Evolutionary conservation across 2,888 invertebrate species (phyloP), one percentile per base, ranked within the genome.

Genomic region (Nebria brevicollis): DNA sequence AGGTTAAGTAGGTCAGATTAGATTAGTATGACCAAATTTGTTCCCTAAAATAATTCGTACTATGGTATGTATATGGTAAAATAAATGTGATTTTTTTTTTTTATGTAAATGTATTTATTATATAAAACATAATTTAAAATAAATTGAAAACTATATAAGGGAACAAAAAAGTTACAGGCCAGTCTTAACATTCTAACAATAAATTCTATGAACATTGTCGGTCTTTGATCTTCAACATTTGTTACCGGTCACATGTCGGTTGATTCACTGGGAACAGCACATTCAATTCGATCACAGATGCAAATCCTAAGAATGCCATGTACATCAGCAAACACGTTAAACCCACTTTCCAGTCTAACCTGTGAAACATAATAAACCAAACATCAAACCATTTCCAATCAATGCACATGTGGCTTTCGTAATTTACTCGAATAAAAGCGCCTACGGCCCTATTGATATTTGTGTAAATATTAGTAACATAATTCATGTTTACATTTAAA

Each of bases 221-320:
- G 68, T 68, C 26, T 11, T 68, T 68, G 6, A 68, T 7, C 68
- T 7, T 8, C 68, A 13, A 7, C n/a, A 3, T 73, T 41, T 73
- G 43, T 80, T 72, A 80, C 75, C 80, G 75, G 65, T 80, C 80
- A 86, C 95, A 96, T 10, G 93, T 91, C 0, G 95, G 95, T 75
- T 93, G 88, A 89, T 95, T 95, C 7, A 96, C 94, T 1, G 90
- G 88, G 85, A 94, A 94, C 87, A 96, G 94, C 7, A 94, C 90
- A 86, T 96, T 95, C 77, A 95, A 90, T 88, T 96, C 96, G 76
- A 95, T 92, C 26, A 95, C 88, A 11, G 94, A 91, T 0, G 96
- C 94, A 83, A 95, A 88, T 0, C 91, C 86, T 4, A 96, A 88
- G 87, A 95, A 96, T 7, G 91, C 89, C 0, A 90, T 86, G 87